Evolutionary conservation across 2,888 invertebrate genomes (phyloP), one percentile per base, ranked within the genome.

Genomic region (Lasius platythorax): DNA sequence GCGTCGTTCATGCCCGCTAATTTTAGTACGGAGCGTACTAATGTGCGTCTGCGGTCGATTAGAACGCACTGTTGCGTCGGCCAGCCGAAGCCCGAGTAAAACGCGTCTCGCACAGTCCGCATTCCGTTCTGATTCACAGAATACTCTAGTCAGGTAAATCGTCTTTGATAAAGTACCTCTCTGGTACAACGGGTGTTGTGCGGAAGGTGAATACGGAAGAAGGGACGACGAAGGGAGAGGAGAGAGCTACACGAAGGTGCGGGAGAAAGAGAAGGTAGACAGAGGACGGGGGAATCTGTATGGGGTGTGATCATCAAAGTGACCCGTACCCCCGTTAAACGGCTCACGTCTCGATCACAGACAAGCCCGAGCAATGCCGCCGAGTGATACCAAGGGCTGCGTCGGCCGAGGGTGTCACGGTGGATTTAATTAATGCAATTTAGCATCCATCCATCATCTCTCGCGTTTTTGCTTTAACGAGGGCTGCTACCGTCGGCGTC

Each of bases 391-490:
- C 91, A 92, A 91, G 90, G 90, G 88, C 85, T 90, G 87, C 84
- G 82, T 63, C 76, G 73, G 85, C 79, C 87, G 91, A 88, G 91
- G 93, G 93, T 93, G 93, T 94, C 94, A 94, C 94, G 94, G 91
- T 94, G 93, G 92, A 94, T 94, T 94, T 94, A 94, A 94, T 94
- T 94, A 94, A 94, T 94, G 94, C 94, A 94, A 94, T 94, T 94
- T 94, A 94, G 93, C 93, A 93, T 93, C 94, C 94, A 94, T 94
- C 94, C 94, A 94, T 94, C 94, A 94, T 94, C 94, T 93, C 92
- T 92, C 92, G 92, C 93, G 93, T 94, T 94, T 94, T 94, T 94
- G 93, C 93, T 90, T 92, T 94, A 94, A 94, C 94, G 93, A 94
- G 94, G 92, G 90, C 91, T 85, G 87, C 88, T 82, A 64, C 82